These are phyloP conservation scores for Sebastes diaconus DNA, from an alignment of 2,797 vertebrate species.

Conservation along the genomic window DNA sequence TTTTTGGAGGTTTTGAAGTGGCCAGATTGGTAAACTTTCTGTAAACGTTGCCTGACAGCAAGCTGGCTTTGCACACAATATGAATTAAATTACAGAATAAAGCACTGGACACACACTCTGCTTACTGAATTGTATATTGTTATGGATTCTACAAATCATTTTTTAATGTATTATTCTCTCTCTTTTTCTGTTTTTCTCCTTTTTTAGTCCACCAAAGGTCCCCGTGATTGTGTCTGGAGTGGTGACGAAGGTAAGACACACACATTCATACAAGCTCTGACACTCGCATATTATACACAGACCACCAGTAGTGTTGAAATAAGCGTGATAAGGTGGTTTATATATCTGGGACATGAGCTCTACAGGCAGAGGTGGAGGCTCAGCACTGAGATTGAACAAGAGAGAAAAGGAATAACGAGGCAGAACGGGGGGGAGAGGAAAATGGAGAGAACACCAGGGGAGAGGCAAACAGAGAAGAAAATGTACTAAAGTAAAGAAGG, in stretches of 20 bases:
- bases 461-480: neutral
- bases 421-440: neutral
- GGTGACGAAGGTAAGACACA: constrained; percentile 88
- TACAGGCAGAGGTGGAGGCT: constrained; percentile 24
- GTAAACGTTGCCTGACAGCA: neutral
- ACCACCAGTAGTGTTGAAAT: constrained; percentile 23
- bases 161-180: neutral
- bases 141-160: neutral
- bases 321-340: constrained; percentile 26
- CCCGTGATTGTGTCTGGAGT: constrained; percentile 91
- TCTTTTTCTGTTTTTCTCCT: neutral
- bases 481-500: neutral
- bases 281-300: neutral
- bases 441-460: neutral
- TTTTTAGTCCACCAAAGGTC: constrained; percentile 85
- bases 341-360: constrained; percentile 50
- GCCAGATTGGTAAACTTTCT: neutral
- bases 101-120: neutral
- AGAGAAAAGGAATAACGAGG: neutral
- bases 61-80: neutral
- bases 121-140: neutral
- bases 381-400: constrained; percentile 4
- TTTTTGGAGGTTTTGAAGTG: neutral
- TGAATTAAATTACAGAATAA: neutral
- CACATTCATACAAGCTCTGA: neutral